phyloP scores from a whole-genome alignment of 2,797 vertebrate genomes.

The Megalops cyprinoides region DNA sequence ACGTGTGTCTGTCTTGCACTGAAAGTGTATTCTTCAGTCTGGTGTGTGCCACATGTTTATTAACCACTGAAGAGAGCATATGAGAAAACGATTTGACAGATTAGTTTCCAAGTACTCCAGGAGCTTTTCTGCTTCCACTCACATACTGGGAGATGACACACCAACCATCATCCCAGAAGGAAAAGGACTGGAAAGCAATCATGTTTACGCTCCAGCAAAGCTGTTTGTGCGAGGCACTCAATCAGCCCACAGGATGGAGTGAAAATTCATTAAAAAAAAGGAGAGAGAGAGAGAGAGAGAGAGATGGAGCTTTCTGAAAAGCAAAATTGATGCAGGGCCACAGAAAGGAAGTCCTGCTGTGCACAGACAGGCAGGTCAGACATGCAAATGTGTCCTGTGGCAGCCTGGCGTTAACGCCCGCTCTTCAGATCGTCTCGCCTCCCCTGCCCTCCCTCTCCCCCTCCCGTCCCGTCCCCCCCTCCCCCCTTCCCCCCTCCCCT shows the following conservation, averaged over 20 bases:
- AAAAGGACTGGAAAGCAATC: neutral
- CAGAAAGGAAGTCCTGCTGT: neutral
- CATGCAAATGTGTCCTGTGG: neutral
- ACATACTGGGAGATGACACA: neutral
- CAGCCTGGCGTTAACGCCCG: too few relatives aligned
- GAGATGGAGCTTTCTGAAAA: neutral
- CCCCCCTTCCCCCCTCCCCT: neutral
- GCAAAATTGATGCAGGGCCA: neutral
- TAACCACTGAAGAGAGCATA: neutral
- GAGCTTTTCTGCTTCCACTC: neutral
- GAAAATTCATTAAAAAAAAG: neutral
- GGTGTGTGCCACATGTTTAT: neutral
- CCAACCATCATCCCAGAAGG: neutral
- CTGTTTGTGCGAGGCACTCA: neutral
- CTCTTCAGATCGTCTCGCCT: too few relatives aligned
- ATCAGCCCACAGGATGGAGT: neutral
- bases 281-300: too few relatives aligned
- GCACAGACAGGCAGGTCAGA: neutral
- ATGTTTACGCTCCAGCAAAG: neutral
- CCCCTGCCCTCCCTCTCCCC: neutral
- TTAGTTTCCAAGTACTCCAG: neutral
- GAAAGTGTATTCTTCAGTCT: neutral
- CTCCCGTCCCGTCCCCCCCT: slow-evolving; percentile 14
- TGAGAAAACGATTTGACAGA: neutral
- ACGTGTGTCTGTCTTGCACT: neutral